Evolutionary conservation across 2,113 vertebrate genomes (phyloP), one percentile per base, ranked within the genome.

Genomic region (Hylia prasina): DNA sequence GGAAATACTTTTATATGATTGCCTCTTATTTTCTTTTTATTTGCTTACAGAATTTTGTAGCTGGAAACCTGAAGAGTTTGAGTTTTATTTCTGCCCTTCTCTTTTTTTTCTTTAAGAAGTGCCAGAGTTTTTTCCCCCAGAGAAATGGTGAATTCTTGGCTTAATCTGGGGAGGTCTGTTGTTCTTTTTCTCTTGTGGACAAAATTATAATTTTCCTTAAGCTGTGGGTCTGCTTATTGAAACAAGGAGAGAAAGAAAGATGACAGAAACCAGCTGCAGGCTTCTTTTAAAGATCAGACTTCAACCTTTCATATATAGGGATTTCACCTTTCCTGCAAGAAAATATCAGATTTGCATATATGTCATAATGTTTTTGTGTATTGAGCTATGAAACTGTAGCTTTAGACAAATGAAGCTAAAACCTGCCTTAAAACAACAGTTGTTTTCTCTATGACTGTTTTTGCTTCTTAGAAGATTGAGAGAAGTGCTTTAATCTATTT

Each of bases 341-440:
- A 94, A 97, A 96, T 45, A 95, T 13, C 92, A 92, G 60, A 89
- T 96, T 92, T 96, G 82, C 87, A 73, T 96, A 92, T 81, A 54
- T 96, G 76, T 83, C 93, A 89, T 73, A 83, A 93, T 89, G 48
- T 48, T 92, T 94, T 88, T 94, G 44, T 92, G 60, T 90, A 40
- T 30, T 78, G 51, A 81, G 54, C 79, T 81, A 53, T 77, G 60
- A 33, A 90, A 96, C 37, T 47, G 10, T 75, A 72, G 51, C 64
- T 83, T 33, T 88, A 68, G 88, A 96, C 47, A 73, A 92, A 93
- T 70, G 82, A 92, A 78, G 27, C 40, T 81, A 83, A 89, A 88
- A 92, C 28, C 7, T 40, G 51, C 14, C 51, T 70, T 69, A 40
- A 91, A 95, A 57, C 51, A 80, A n/a, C 42, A 86, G 50, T 70